Conservation (phyloP, 2,113 vertebrate genomes). For the Monopterus albus region DNA sequence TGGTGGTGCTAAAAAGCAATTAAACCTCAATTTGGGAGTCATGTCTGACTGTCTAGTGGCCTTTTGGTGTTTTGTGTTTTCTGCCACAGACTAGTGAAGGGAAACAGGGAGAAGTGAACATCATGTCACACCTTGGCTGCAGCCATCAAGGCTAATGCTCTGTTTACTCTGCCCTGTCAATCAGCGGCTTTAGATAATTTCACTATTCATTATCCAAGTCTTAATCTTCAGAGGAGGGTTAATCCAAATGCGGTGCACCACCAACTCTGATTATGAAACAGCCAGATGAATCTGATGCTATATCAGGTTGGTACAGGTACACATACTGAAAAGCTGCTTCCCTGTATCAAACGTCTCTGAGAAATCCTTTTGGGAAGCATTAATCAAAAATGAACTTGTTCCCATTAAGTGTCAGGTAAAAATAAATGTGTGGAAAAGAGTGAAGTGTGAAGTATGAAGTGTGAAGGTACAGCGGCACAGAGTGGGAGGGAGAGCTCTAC, state of each 20-base stretch:
- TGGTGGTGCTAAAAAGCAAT: constrained; percentile 57
- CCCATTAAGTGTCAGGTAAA: constrained; percentile 48
- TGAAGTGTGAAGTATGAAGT: constrained; percentile 59
- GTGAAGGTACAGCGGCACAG: constrained; percentile 54
- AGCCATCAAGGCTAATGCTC: constrained; percentile 37
- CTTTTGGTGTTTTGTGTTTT: constrained; percentile 52
- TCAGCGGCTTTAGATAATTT: constrained; percentile 43
- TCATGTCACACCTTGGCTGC: constrained; percentile 66
- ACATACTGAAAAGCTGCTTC: neutral
- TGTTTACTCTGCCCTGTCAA: constrained; percentile 66
- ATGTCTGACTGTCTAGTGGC: constrained; percentile 54
- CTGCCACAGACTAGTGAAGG: constrained; percentile 59
- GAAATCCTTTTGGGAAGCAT: constrained; percentile 11
- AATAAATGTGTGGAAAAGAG: constrained; percentile 57
- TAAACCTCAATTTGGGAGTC: constrained; percentile 63
- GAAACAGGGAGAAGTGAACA: constrained; percentile 58
- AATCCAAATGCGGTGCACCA: constrained; percentile 9
- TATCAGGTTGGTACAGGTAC: neutral
- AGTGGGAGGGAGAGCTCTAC: constrained; percentile 35
- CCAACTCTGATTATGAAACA: constrained; percentile 14
- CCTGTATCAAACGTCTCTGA: neutral
- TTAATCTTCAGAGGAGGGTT: constrained; percentile 33
- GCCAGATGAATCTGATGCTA: constrained; percentile 15
- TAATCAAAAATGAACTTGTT: constrained; percentile 9
- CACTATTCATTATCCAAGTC: constrained; percentile 62